These are phyloP conservation scores for Hassar affinis DNA, from an alignment of 2,113 vertebrate species.

Conservation along the genomic window DNA sequence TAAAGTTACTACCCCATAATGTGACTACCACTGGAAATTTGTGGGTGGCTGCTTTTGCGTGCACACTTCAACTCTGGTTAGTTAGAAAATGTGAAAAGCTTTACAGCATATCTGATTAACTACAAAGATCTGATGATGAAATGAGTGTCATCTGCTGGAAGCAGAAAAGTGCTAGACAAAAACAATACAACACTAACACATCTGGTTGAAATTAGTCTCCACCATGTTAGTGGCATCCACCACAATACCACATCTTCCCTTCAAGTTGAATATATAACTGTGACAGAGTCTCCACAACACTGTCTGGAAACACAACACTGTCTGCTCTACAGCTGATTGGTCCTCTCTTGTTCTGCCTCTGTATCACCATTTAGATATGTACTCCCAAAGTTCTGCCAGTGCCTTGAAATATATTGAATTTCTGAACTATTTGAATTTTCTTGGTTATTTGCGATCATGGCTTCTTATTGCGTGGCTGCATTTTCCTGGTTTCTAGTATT, in stretches of 20 bases:
- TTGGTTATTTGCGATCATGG: background rate
- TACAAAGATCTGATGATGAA: background rate
- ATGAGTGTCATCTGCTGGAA: background rate
- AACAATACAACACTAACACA: background rate
- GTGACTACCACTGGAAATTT: background rate
- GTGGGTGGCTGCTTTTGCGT: background rate
- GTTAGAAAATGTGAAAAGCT: constrained; percentile 1
- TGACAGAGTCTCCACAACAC: background rate
- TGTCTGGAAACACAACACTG: background rate
- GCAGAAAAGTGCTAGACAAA: constrained; percentile 3
- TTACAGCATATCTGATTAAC: background rate
- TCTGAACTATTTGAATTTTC: too few species aligned
- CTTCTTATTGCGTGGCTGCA: background rate
- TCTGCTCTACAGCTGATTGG: background rate
- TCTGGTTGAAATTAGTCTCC: background rate
- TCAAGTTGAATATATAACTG: background rate
- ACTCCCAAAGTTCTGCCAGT: background rate
- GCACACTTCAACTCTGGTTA: constrained; percentile 4
- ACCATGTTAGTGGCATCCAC: background rate
- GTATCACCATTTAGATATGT: background rate
- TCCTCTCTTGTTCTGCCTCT: background rate
- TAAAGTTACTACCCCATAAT: background rate
- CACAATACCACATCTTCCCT: constrained; percentile 9
- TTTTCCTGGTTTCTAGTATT: background rate
- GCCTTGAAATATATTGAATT: background rate